phyloP scores from a whole-genome alignment of 2,113 vertebrate species.

The Pithys albifrons region DNA sequence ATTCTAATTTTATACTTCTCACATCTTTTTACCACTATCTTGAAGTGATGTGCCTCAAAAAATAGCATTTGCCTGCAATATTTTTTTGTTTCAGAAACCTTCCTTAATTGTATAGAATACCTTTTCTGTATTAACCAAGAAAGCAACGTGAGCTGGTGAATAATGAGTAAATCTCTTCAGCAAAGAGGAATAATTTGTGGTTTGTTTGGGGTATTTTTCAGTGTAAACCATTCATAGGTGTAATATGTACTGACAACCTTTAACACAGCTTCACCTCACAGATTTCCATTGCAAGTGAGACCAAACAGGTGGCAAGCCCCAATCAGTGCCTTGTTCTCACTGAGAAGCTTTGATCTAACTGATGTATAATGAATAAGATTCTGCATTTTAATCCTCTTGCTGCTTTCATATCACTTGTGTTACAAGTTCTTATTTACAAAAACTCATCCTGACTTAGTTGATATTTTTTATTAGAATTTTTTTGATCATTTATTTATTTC shows the following conservation, averaged over 20 bases:
- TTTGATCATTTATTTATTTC: conserved; percentile 77
- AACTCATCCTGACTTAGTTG: conserved; percentile 38
- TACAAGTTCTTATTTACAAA: conserved; percentile 50
- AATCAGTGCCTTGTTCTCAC: conserved; percentile 47
- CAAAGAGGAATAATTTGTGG: neutral
- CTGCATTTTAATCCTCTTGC: conserved; percentile 70
- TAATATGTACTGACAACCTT: neutral
- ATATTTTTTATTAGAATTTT: conserved; percentile 36
- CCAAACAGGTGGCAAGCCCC: conserved; percentile 63
- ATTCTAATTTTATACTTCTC: neutral
- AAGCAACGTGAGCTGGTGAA: neutral
- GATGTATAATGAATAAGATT: conserved; percentile 74
- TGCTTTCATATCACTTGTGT: conserved; percentile 59
- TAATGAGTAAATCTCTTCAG: neutral
- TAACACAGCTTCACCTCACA: conserved; percentile 54
- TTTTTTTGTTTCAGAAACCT: neutral
- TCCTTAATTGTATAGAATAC: neutral
- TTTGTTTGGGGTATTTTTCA: neutral
- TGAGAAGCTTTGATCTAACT: conserved; percentile 72
- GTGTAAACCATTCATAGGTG: neutral
- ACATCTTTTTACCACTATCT: neutral
- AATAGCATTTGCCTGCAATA: neutral
- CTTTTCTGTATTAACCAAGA: neutral
- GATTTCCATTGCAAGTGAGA: conserved; percentile 51
- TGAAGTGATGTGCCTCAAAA: neutral